Base-by-base conservation (phyloP, 2,888 invertebrate genomes). In the Amphipyra berbera region DNA sequence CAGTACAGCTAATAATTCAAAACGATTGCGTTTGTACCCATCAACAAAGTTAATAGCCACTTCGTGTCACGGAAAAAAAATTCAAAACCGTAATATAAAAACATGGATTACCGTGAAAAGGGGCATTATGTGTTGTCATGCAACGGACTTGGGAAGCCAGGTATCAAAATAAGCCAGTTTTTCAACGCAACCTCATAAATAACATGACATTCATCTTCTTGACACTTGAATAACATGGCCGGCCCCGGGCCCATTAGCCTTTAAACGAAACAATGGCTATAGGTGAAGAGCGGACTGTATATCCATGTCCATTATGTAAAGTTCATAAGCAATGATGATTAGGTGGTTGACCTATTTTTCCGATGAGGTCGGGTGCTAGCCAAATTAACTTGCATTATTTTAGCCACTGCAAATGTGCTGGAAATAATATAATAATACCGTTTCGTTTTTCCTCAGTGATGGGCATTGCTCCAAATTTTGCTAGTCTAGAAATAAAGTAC, bases 181-280 rank as follows among this genome's bases (percentile, higher is more conserved):
- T 87, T 82, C 49, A 73, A 57, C 64, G 49, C 81, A 83, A 79
- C 75, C 87, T 84, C 91, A 92, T 93, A 92, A 93, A 93, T 90
- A 90, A 91, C 89, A 77, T 82, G 87, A 87, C 91, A 93, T 92
- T 92, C 89, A 92, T 93, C 92, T 91, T 90, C 88, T 79, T 92
- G 93, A 92, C 92, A 91, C 90, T 89, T 92, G 90, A 91, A 92
- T 92, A 92, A 90, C 89, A 89, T 82, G 82, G 76, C 81, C 86
- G 84, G 85, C 77, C 78, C 83, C 85, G 82, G 83, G 83, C 83
- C 91, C 91, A 92, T 91, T 92, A 92, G 90, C 92, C 91, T 92
- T 90, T 91, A 82, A 56, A 83, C 88, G 83, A 92, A 91, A 92
- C 92, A 92, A 92, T 88, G 86, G 85, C 70, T 67, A 74, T 79